Evolutionary conservation across 2,797 vertebrate genomes (phyloP).

Genomic region (Siniperca obscura): DNA sequence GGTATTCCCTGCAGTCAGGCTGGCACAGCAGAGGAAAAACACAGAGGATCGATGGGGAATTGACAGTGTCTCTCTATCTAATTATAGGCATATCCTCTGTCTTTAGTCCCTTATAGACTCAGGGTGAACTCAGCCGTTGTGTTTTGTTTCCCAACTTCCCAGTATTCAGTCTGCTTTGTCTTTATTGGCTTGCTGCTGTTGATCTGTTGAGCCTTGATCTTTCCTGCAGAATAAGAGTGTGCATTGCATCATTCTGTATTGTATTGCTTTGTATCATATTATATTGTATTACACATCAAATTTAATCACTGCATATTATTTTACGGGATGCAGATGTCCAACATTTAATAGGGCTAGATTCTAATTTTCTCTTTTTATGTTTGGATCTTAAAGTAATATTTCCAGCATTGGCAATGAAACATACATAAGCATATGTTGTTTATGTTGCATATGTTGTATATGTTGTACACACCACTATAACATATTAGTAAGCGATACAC

Average conservation of each 20-base stretch:
- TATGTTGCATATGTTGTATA: no score
- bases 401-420: neutral
- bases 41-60: conserved; percentile 65
- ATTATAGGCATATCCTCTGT: conserved; percentile 55
- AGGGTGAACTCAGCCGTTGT: conserved; percentile 11
- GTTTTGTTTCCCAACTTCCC: conserved; percentile 30
- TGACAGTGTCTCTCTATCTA: conserved; percentile 62
- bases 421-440: neutral
- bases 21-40: conserved; percentile 50
- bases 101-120: conserved; percentile 41
- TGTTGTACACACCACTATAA: no score
- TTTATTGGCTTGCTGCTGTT: neutral
- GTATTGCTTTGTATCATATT: neutral
- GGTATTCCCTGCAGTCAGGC: conserved; percentile 27
- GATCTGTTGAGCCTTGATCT: neutral
- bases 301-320: neutral
- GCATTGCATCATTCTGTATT: neutral
- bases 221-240: neutral
- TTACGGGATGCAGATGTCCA: neutral
- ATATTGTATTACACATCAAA: neutral
- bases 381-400: neutral
- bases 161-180: neutral
- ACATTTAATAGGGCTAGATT: neutral
- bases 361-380: neutral
- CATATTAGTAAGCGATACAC: neutral